Percentiles rank a stretch among this genome's conserved stretches.
Evolutionary conservation across 2,888 invertebrate genomes (phyloP).

Genomic region (Drosophila affinis): DNA sequence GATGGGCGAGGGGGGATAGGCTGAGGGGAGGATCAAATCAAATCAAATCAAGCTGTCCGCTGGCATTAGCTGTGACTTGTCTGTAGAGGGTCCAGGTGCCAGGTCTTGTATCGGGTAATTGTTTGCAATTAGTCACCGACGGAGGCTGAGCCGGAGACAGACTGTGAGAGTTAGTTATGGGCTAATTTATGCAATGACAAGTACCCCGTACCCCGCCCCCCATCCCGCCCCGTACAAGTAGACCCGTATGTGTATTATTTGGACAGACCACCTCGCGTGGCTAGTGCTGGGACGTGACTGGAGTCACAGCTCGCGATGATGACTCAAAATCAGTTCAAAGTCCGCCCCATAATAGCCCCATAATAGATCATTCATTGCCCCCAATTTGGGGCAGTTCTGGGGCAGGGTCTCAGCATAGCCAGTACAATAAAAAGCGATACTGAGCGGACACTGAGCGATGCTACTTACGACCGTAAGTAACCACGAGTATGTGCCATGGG

Average conservation of each 20-base stretch:
- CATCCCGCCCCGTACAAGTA: too few species aligned
- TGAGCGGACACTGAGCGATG: slow-evolving; percentile 6
- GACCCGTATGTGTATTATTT: not conserved
- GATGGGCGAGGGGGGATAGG: not conserved
- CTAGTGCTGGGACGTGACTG: slow-evolving; percentile 18
- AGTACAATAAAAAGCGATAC: too few species aligned
- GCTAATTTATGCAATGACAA: slow-evolving; percentile 40
- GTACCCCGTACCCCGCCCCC: not conserved
- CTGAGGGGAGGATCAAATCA: slow-evolving; percentile 28
- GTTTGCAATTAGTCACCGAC: slow-evolving; percentile 50
- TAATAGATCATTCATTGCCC: too few species aligned
- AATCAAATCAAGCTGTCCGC: slow-evolving; percentile 33
- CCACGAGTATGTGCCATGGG: slow-evolving; percentile 12
- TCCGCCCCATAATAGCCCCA: slow-evolving; percentile 3
- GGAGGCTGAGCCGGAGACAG: slow-evolving; percentile 21
- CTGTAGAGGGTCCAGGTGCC: not conserved
- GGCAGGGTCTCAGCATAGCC: too few species aligned
- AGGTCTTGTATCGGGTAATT: slow-evolving; percentile 33
- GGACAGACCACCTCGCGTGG: not conserved
- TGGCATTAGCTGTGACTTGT: slow-evolving; percentile 36
- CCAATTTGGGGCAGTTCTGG: too few species aligned
- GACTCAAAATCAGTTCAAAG: slow-evolving; percentile 15
- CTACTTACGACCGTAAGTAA: not conserved
- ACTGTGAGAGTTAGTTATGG: slow-evolving; percentile 27
- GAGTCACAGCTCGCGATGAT: not conserved